Base-by-base conservation (phyloP, 1,140 invertebrate species). In the Papilio polyxenes region DNA sequence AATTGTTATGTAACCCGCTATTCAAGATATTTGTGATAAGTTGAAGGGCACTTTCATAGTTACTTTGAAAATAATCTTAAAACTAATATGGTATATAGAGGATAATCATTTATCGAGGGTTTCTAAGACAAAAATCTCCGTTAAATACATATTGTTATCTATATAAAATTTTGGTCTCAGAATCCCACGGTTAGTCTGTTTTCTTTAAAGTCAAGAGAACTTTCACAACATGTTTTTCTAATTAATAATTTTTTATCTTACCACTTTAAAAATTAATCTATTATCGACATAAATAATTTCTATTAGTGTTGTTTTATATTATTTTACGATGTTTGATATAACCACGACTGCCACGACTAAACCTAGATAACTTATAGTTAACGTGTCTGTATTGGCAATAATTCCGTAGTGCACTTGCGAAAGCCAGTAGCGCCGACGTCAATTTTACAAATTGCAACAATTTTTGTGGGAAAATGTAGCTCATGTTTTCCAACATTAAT, bases 21-120 rank as follows among this genome's bases (percentile, higher is more conserved):
- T 51, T 53, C 56, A 51, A 13, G 65, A 75, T 69, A 44, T 80
- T 77, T 84, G 83, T 80, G 49, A 69, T 81, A 81, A 76, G 81
- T 20, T 11, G 65, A 69, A 31, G 65, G 65, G 11, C 13, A 17
- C 3, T 13, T 62, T 20, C 4, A 62, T 20, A 7, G 17, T 20
- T 0, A n/a, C 3, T 59, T 59, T 62, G 23, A 62, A 59, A 59
- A 31, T 31, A 31, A 31, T 31, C 23, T 31, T 31, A 31, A 31
- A 31, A 31, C 23, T 31, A 31, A 31, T 31, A 31, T 31, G 23
- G 23, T 31, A 31, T 31, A 31, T 31, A 31, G 23, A 31, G 23
- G 23, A 31, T 31, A 31, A 31, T 31, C 23, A 31, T 31, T 31
- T 31, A 31, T 31, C 23, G 23, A 1, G 23, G 23, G 23, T 31